A percentile compares a stretch with the other conserved stretches of the same genome.
These are phyloP conservation scores for Euborellia annulipes DNA, from an alignment of 1,140 invertebrate genomes.

Conservation along the genomic window DNA sequence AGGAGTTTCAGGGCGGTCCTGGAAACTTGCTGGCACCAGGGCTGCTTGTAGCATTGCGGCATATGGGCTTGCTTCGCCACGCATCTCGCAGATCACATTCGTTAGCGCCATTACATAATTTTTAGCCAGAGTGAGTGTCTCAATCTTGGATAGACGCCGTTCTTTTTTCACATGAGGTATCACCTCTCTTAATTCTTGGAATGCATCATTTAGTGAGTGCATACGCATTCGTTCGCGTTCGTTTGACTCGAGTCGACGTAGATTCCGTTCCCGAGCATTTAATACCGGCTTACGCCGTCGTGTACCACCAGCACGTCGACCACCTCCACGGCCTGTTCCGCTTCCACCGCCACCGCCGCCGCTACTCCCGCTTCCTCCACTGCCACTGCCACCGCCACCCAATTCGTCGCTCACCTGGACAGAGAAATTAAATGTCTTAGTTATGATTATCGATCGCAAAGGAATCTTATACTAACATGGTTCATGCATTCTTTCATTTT, in stretches of 20 bases:
- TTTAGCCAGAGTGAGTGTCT: constrained; percentile 72
- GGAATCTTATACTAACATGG: no score
- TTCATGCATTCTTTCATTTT: no score
- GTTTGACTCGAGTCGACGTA: constrained; percentile 69
- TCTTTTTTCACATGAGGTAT: constrained; percentile 78
- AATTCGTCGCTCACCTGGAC: no score
- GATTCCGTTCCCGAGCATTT: constrained; percentile 61
- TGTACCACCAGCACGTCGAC: constrained; percentile 24
- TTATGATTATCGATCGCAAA: no score
- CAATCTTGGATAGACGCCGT: constrained; percentile 70
- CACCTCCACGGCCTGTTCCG: constrained; percentile 27
- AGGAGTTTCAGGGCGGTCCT: no score
- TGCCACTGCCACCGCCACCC: constrained; percentile 26
- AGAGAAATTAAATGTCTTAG: no score
- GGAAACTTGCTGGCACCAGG: no score
- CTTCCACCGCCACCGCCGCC: constrained; percentile 29
- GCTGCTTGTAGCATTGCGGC: constrained; percentile 14
- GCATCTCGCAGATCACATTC: constrained; percentile 69
- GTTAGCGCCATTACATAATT: constrained; percentile 83
- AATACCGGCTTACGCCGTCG: constrained; percentile 49
- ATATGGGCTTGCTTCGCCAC: constrained; percentile 49
- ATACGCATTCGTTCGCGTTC: constrained; percentile 75
- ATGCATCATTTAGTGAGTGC: constrained; percentile 78
- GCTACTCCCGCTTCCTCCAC: constrained; percentile 28
- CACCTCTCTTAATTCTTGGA: constrained; percentile 68